A percentile compares a stretch with the other conserved stretches of the same genome.
phyloP scores from a whole-genome alignment of 2,113 vertebrate genomes.

The Grantiella picta region DNA sequence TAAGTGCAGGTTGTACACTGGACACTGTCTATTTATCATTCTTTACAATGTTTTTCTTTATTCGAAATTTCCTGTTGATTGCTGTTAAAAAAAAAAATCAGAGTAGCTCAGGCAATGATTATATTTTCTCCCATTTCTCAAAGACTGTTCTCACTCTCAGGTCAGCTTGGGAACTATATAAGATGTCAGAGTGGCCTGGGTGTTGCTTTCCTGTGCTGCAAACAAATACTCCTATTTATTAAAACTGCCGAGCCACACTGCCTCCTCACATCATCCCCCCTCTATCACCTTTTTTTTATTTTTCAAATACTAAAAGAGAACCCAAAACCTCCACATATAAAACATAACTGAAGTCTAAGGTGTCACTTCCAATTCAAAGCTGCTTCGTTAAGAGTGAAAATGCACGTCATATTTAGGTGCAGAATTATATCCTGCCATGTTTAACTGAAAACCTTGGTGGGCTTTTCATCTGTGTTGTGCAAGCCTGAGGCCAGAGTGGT shows the following conservation, averaged over 20 bases:
- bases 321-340: neutral
- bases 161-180: neutral
- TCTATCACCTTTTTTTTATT: neutral
- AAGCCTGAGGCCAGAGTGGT: constrained; percentile 30
- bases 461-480: neutral
- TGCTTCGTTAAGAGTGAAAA: neutral
- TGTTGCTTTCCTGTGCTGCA: neutral
- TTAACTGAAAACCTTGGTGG: neutral
- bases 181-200: neutral
- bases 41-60: neutral
- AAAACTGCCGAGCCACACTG: neutral
- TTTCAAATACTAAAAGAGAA: neutral
- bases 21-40: neutral
- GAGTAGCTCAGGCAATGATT: neutral
- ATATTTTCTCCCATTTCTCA: neutral
- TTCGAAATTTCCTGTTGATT: neutral
- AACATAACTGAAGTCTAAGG: neutral
- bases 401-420: neutral
- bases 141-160: neutral
- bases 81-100: neutral
- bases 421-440: neutral
- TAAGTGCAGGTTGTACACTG: neutral
- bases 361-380: neutral
- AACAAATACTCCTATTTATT: neutral
- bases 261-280: neutral